Percentiles rank a stretch among this genome's conserved stretches.
Evolutionary conservation across 1,140 invertebrate species (phyloP).

Genomic region (Drosophila arawakana): DNA sequence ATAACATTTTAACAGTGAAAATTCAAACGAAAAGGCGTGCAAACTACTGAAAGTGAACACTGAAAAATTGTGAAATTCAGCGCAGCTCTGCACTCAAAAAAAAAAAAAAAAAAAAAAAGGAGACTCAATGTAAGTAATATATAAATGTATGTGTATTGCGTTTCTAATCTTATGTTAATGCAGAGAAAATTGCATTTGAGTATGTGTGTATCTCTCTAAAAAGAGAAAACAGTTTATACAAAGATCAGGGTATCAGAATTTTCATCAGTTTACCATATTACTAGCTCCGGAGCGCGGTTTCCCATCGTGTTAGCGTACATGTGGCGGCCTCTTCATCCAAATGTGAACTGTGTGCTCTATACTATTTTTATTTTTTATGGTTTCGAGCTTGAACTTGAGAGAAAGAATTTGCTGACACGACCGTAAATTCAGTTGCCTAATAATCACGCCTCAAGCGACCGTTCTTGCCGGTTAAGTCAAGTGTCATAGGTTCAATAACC

Average conservation of each 20-base stretch:
- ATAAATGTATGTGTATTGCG: neutral
- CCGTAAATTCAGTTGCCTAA: conserved; percentile 25
- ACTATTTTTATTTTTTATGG: conserved; percentile 3
- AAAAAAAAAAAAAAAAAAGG: conserved; percentile 1
- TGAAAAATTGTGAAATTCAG: conserved; percentile 33
- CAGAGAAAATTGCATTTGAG: neutral
- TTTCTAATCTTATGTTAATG: neutral
- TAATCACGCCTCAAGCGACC: conserved; percentile 43
- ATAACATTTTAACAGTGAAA: conserved; percentile 7
- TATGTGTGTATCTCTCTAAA: conserved; percentile 27
- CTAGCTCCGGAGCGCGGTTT: conserved; percentile 67
- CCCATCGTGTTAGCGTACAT: conserved; percentile 68
- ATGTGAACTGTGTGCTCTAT: conserved; percentile 5
- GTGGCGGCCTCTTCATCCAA: conserved; percentile 29
- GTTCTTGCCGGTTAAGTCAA: conserved; percentile 67
- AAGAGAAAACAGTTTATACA: neutral
- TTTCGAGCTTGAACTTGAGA: conserved; percentile 3
- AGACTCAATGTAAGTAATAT: conserved; percentile 29
- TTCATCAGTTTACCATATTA: conserved; percentile 63
- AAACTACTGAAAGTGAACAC: neutral
- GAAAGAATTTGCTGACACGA: conserved; percentile 39
- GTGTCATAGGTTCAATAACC: conserved; percentile 77
- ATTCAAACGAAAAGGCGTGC: neutral
- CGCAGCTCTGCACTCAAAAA: neutral
- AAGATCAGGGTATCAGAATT: neutral